phyloP scores from a whole-genome alignment of 1,140 invertebrate genomes.

The Apis dorsata region DNA sequence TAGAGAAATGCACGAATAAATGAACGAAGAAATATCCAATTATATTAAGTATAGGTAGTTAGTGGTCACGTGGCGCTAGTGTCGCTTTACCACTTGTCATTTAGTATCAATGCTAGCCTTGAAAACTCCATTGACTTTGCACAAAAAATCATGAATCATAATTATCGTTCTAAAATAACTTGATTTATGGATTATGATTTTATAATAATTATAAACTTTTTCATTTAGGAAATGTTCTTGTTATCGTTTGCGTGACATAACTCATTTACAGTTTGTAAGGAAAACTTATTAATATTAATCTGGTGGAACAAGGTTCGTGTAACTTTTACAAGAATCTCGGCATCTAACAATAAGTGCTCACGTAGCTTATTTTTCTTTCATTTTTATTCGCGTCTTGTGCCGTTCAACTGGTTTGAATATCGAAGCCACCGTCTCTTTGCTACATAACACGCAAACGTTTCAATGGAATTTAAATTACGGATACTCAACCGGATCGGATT shows the following conservation, averaged over 20 bases:
- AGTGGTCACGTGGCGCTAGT: too few relatives aligned
- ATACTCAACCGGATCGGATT: slow-evolving; percentile 19
- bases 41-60: too few relatives aligned
- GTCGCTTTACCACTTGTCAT: too few relatives aligned
- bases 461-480: slow-evolving; percentile 30
- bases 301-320: not conserved
- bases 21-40: too few relatives aligned
- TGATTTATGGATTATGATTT: not conserved
- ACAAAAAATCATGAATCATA: too few relatives aligned
- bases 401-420: slow-evolving; percentile 19
- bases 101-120: too few relatives aligned
- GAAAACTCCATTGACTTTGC: too few relatives aligned
- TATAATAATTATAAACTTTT: not conserved
- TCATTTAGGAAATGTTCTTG: not conserved
- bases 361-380: not conserved
- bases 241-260: not conserved
- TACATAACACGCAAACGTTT: slow-evolving; percentile 9
- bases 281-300: not conserved
- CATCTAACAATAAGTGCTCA: not conserved
- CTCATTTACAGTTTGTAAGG: not conserved
- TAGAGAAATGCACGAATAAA: too few relatives aligned
- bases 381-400: not conserved
- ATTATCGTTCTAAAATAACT: not conserved
- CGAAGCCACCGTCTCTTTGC: not conserved
- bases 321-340: not conserved